Percentiles rank a stretch among this genome's conserved stretches.
Conservation (phyloP, 2,888 invertebrate species). For the Furcula furcula region DNA sequence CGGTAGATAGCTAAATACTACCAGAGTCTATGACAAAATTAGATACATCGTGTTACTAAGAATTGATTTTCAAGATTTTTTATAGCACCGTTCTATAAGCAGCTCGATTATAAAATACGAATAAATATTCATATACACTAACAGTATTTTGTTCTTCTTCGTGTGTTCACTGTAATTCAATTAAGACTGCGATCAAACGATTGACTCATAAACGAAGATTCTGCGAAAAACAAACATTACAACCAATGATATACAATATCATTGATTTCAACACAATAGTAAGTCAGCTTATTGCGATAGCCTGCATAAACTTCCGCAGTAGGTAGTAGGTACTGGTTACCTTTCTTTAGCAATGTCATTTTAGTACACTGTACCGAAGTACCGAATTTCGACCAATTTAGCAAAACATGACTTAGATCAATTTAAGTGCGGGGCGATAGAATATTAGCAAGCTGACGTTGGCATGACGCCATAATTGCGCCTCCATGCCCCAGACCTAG, state of each 20-base stretch:
- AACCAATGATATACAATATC: background rate
- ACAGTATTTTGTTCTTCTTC: too few species aligned
- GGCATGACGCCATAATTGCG: conserved; percentile 68
- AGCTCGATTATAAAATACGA: too few species aligned
- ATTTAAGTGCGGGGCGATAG: conserved; percentile 43
- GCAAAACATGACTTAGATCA: conserved; percentile 61
- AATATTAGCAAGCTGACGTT: conserved; percentile 60
- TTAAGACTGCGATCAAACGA: too few species aligned
- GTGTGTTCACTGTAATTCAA: too few species aligned
- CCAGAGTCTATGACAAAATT: too few species aligned
- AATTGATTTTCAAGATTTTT: too few species aligned
- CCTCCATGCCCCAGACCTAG: conserved; percentile 46
- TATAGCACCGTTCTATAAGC: too few species aligned
- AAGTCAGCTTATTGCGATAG: too few species aligned
- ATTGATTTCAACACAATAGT: conserved; percentile 23
- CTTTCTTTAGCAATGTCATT: conserved; percentile 41
- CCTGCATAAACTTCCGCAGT: conserved; percentile 52
- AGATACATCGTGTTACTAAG: too few species aligned
- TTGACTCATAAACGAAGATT: background rate
- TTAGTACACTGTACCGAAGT: conserved; percentile 44
- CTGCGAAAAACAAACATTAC: background rate
- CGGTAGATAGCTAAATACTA: too few species aligned
- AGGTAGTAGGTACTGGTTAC: too few species aligned
- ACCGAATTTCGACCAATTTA: conserved; percentile 56
- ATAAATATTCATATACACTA: too few species aligned